Conservation (phyloP, 2,797 vertebrate species). For the Ispidina picta region DNA sequence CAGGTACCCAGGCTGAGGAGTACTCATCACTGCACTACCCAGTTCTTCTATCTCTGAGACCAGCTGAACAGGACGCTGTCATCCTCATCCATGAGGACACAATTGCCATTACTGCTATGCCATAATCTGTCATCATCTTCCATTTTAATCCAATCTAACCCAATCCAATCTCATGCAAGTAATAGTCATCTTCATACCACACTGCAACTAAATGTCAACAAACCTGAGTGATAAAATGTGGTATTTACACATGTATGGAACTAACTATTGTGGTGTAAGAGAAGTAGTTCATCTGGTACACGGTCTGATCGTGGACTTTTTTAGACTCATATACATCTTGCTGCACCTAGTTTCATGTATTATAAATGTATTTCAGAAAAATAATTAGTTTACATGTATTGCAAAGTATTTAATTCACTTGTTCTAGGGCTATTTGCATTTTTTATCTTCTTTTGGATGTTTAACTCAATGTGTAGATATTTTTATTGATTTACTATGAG, state of each 20-base stretch:
- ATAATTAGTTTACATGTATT: background rate
- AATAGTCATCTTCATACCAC: background rate
- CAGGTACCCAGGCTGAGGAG: background rate
- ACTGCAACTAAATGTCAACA: background rate
- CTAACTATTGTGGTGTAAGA: background rate
- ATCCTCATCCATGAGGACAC: background rate
- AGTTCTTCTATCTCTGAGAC: background rate
- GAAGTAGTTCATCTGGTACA: background rate
- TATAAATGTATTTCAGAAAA: background rate
- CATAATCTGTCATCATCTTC: background rate
- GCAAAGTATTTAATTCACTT: background rate
- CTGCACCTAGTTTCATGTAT: background rate
- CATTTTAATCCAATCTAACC: background rate
- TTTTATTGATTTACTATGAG: background rate
- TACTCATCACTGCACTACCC: background rate
- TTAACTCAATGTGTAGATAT: background rate
- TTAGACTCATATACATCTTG: background rate
- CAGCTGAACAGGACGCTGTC: background rate
- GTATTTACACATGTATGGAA: background rate
- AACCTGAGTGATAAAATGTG: background rate
- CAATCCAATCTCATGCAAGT: background rate
- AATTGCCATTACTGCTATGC: background rate
- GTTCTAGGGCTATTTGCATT: background rate
- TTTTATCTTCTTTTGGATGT: background rate
- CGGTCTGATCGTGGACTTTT: background rate